These are phyloP conservation scores for Triplophysa rosa DNA, from an alignment of 2,113 vertebrate species.

Conservation along the genomic window DNA sequence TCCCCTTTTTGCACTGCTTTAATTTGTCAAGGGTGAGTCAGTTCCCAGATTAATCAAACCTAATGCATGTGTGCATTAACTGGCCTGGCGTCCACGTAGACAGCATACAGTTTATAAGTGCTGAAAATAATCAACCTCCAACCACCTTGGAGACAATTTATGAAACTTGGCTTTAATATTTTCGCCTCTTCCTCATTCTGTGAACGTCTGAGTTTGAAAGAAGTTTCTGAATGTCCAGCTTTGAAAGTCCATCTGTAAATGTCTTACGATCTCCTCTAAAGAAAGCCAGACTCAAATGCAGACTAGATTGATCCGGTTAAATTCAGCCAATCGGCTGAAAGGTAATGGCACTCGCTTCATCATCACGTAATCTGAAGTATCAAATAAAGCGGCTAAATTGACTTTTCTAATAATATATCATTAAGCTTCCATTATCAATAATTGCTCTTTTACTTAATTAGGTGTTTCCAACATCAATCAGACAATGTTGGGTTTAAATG, in stretches of 20 bases:
- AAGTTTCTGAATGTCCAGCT: neutral
- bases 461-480: conserved; percentile 44
- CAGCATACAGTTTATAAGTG: conserved; percentile 21
- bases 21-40: conserved; percentile 17
- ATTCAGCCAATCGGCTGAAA: conserved; percentile 12
- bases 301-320: conserved; percentile 2
- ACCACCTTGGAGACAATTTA: conserved; percentile 40
- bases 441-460: conserved; percentile 51
- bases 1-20: neutral
- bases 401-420: conserved; percentile 44
- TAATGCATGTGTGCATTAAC: conserved; percentile 36
- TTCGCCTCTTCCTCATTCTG: neutral
- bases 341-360: neutral
- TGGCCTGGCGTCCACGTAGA: conserved; percentile 25
- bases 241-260: neutral
- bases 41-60: conserved; percentile 49
- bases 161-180: conserved; percentile 13
- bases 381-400: conserved; percentile 29
- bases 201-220: neutral
- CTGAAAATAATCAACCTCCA: conserved; percentile 30
- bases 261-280: neutral
- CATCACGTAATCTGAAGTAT: conserved; percentile 32
- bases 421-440: conserved; percentile 50
- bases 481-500: neutral
- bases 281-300: conserved; percentile 1